A percentile compares a stretch with the other conserved stretches of the same genome.
phyloP scores from a whole-genome alignment of 2,113 vertebrate species.

The Mungos mungo region DNA sequence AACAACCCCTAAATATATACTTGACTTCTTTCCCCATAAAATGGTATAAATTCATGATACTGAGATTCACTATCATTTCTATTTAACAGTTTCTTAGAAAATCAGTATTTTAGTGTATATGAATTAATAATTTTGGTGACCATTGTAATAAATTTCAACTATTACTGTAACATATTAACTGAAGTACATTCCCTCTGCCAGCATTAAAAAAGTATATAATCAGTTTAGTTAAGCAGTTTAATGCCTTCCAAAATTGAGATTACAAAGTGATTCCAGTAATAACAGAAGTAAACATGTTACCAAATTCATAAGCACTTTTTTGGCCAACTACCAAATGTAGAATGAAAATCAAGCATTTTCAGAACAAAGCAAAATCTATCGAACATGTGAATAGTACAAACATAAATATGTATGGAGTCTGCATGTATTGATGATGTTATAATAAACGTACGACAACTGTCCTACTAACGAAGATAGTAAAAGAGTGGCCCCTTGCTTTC shows the following conservation, averaged over 20 bases:
- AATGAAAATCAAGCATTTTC: constrained; percentile 50
- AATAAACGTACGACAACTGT: not conserved
- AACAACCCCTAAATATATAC: not conserved
- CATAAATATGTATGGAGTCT: not conserved
- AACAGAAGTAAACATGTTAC: not conserved
- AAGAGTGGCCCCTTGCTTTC: not conserved
- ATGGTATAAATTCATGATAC: not conserved
- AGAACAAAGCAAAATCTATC: constrained; percentile 35
- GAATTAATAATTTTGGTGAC: constrained; percentile 41
- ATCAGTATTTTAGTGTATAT: not conserved
- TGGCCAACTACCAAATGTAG: constrained; percentile 12
- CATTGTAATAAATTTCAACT: not conserved
- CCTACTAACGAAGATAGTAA: not conserved
- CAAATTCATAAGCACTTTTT: not conserved
- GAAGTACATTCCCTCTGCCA: not conserved
- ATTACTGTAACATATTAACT: not conserved
- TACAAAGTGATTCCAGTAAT: constrained; percentile 5
- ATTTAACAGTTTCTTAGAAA: constrained; percentile 33
- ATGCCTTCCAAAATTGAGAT: not conserved
- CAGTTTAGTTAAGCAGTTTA: not conserved
- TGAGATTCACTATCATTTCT: constrained; percentile 10
- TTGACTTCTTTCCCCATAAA: constrained; percentile 27
- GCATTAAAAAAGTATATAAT: not conserved
- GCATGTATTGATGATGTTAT: not conserved
- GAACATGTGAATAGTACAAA: not conserved